These are phyloP conservation scores for Drosophila kanapiae DNA, from an alignment of 1,140 invertebrate genomes.

Conservation along the genomic window DNA sequence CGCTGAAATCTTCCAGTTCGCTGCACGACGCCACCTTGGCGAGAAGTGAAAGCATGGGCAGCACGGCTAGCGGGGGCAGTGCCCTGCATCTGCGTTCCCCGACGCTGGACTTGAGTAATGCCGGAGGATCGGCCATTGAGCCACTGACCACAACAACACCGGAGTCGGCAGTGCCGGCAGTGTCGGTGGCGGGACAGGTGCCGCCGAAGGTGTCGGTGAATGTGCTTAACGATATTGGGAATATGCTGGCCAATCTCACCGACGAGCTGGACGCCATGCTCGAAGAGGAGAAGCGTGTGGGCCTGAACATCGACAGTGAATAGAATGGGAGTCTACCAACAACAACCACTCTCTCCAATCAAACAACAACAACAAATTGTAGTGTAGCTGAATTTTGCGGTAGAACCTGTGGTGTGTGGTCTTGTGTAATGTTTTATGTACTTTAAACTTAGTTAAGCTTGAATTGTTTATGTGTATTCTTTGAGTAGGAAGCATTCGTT, in stretches of 20 bases:
- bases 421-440: slow-evolving; percentile 41
- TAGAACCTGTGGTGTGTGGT: slow-evolving; percentile 43
- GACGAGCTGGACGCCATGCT: slow-evolving; percentile 97
- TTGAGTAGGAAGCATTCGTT: background rate
- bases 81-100: slow-evolving; percentile 76
- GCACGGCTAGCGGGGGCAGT: slow-evolving; percentile 74
- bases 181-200: slow-evolving; percentile 20
- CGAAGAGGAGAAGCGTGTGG: slow-evolving; percentile 95
- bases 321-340: too few relatives aligned
- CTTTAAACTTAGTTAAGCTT: slow-evolving; percentile 47
- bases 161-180: slow-evolving; percentile 7
- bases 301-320: slow-evolving; percentile 87
- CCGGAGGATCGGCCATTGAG: slow-evolving; percentile 15
- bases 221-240: slow-evolving; percentile 98
- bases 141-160: background rate
- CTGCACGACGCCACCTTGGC: slow-evolving; percentile 79
- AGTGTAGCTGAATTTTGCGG: slow-evolving; percentile 76
- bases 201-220: slow-evolving; percentile 90
- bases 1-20: slow-evolving; percentile 82
- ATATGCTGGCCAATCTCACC: slow-evolving; percentile 97
- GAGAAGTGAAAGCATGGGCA: slow-evolving; percentile 73
- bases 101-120: slow-evolving; percentile 59
- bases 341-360: slow-evolving; percentile 52
- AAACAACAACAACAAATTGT: slow-evolving; percentile 62
- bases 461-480: slow-evolving; percentile 44